Conservation (phyloP, 2,888 invertebrate genomes). For the Magallana nippona region DNA sequence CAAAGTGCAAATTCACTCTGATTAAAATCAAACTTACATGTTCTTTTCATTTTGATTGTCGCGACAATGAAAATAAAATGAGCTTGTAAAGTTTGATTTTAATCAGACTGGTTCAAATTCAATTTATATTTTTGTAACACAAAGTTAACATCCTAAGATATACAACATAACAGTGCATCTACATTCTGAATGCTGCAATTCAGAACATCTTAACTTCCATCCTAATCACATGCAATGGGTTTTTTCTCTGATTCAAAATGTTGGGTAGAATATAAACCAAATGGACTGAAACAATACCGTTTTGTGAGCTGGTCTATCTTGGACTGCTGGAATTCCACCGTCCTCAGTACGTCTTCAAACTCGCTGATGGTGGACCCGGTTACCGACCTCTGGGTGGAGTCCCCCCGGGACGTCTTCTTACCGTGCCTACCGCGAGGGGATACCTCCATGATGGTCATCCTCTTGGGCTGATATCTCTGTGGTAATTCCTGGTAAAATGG, state of each 20-base stretch:
- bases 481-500: background rate
- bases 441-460: conserved; percentile 26
- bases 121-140: too few species aligned
- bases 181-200: too few species aligned
- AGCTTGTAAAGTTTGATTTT: too few species aligned
- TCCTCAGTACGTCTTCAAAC: conserved; percentile 36
- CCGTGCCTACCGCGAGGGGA: conserved; percentile 16
- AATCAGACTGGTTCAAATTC: too few species aligned
- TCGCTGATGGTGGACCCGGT: conserved; percentile 11
- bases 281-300: background rate
- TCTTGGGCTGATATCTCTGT: background rate
- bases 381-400: background rate
- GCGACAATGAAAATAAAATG: too few species aligned
- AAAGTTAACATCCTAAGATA: too few species aligned
- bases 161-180: too few species aligned
- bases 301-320: conserved; percentile 40
- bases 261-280: background rate
- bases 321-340: conserved; percentile 41
- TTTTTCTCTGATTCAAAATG: background rate
- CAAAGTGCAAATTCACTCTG: too few species aligned
- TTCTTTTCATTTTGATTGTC: too few species aligned
- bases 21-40: background rate
- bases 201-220: too few species aligned
- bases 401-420: background rate
- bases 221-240: too few species aligned